A percentile compares a stretch with the other conserved stretches of the same genome.
These are phyloP conservation scores for Pachyuromys duprasi DNA, from an alignment of 2,797 vertebrate genomes.

Conservation along the genomic window DNA sequence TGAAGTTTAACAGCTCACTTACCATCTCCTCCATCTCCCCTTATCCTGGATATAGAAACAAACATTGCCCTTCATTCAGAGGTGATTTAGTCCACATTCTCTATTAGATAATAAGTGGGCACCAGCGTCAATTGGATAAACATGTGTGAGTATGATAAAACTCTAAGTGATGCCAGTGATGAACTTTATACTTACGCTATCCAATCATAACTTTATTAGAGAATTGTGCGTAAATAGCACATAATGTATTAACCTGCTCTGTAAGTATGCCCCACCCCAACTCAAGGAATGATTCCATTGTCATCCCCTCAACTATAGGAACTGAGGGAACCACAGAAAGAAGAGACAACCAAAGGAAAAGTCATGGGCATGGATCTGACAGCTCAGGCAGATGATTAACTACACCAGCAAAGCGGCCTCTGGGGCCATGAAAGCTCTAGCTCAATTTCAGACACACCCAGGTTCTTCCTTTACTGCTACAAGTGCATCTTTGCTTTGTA, in stretches of 20 bases:
- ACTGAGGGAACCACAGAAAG: conserved; percentile 41
- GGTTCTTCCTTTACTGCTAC: conserved; percentile 8
- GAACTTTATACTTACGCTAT: conserved; percentile 5
- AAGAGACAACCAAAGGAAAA: conserved; percentile 65
- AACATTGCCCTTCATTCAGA: conserved; percentile 3
- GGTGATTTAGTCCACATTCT: conserved; percentile 16
- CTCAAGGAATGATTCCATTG: background rate
- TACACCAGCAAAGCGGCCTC: conserved; percentile 42
- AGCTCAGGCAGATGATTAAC: conserved; percentile 52
- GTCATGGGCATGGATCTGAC: background rate
- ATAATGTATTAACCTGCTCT: conserved; percentile 1
- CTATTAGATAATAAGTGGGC: background rate
- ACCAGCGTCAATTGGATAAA: conserved; percentile 25
- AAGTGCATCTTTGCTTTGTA: conserved; percentile 35
- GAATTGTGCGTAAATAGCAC: conserved; percentile 72
- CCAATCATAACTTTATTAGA: conserved; percentile 59
- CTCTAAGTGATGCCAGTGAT: conserved; percentile 1
- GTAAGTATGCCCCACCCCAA: background rate
- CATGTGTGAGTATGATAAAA: background rate
- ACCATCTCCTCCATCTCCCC: background rate
- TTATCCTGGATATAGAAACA: background rate
- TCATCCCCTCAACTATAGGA: conserved; percentile 53
- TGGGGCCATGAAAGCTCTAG: background rate
- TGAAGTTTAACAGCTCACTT: conserved; percentile 43
- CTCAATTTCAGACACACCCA: conserved; percentile 64